Conservation (phyloP, 2,888 invertebrate genomes). For the Pristionchus entomophagus region DNA sequence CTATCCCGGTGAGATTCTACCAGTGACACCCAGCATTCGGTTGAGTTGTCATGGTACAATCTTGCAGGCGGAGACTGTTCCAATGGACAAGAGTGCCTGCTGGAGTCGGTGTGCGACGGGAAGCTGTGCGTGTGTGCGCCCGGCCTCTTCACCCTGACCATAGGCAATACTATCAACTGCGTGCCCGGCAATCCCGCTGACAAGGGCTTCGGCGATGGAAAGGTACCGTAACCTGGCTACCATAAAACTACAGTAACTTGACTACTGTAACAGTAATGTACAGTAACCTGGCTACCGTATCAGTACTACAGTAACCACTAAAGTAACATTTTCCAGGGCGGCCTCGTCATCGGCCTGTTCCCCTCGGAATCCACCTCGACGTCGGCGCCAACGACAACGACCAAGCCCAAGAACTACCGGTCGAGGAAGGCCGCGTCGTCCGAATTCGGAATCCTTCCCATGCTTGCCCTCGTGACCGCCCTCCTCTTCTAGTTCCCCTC, state of each 20-base stretch:
- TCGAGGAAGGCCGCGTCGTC: constrained; percentile 19
- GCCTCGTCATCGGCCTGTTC: constrained; percentile 49
- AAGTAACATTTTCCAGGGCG: constrained; percentile 41
- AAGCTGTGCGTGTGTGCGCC: constrained; percentile 72
- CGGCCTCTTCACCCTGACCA: constrained; percentile 71
- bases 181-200: constrained; percentile 72
- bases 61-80: constrained; percentile 70
- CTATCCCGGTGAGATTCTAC: constrained; percentile 63
- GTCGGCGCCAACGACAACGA: constrained; percentile 1
- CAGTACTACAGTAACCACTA: neutral
- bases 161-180: constrained; percentile 72
- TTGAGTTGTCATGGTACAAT: constrained; percentile 47
- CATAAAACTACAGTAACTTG: too few species aligned
- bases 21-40: constrained; percentile 28
- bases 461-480: neutral
- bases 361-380: constrained; percentile 45
- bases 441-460: neutral
- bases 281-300: neutral
- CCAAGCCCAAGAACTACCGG: neutral
- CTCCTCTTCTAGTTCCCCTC: constrained; percentile 11
- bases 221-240: constrained; percentile 49
- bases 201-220: constrained; percentile 59
- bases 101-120: constrained; percentile 74
- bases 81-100: constrained; percentile 73
- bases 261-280: neutral